Percentiles rank a stretch among this genome's conserved stretches.
These are phyloP conservation scores for Macrocentrus cingulum DNA, from an alignment of 1,140 invertebrate genomes.

Conservation along the genomic window DNA sequence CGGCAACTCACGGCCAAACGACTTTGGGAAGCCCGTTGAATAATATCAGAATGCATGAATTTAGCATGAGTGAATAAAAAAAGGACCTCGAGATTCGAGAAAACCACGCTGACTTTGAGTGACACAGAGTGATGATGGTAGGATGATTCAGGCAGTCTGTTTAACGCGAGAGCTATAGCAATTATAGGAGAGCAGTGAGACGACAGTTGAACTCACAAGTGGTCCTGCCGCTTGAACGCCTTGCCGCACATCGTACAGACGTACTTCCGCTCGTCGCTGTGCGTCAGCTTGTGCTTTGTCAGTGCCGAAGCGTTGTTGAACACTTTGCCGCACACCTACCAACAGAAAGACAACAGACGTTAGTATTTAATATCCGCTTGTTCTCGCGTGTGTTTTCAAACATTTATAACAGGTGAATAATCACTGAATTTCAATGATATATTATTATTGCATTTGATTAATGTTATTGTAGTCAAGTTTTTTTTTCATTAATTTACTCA, in stretches of 20 bases:
- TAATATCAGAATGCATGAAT: neutral
- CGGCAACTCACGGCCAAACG: neutral
- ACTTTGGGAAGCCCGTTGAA: neutral
- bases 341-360: constrained; percentile 45
- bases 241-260: constrained; percentile 93
- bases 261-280: constrained; percentile 96
- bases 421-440: too few species aligned
- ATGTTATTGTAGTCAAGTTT: too few species aligned
- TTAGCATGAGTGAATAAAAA: too few species aligned
- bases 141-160: too few species aligned
- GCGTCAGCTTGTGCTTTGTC: constrained; percentile 96
- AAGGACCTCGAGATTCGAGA: too few species aligned
- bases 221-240: constrained; percentile 98
- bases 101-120: too few species aligned
- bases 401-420: too few species aligned
- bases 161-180: too few species aligned
- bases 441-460: too few species aligned
- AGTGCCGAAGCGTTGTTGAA: constrained; percentile 96
- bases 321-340: constrained; percentile 89
- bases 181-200: constrained; percentile 14
- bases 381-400: neutral
- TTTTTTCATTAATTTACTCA: too few species aligned
- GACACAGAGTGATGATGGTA: too few species aligned
- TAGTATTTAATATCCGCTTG: constrained; percentile 10
- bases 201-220: constrained; percentile 78